Conservation (phyloP, 30 jellyfish, hydroid and myxozoan genomes). For the Catostylus mosaicus region DNA sequence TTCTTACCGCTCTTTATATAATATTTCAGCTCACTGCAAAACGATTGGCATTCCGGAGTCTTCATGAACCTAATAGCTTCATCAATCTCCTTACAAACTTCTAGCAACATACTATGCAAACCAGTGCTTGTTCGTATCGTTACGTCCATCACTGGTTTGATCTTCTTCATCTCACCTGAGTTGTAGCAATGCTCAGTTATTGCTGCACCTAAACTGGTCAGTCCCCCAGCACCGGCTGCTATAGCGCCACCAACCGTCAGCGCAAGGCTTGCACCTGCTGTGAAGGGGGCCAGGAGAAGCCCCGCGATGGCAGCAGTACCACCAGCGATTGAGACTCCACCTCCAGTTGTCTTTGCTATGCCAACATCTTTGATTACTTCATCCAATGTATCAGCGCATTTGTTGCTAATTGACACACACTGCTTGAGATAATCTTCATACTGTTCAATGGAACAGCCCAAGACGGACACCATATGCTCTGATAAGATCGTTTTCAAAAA, state of each 20-base stretch:
- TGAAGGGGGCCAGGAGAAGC: constrained; percentile 21
- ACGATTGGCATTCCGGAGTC: constrained; percentile 2
- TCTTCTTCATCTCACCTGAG: constrained; percentile 9
- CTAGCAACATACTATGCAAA: constrained; percentile 1
- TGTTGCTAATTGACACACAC: constrained; percentile 3
- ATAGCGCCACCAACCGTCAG: constrained; percentile 49
- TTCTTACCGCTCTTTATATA: background rate
- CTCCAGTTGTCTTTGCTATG: constrained; percentile 26
- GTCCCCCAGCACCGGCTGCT: constrained; percentile 53
- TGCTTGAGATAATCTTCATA: background rate
- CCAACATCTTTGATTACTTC: constrained; percentile 20
- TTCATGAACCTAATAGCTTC: constrained; percentile 6
- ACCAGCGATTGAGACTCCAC: constrained; percentile 30
- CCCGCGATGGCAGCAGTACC: constrained; percentile 12
- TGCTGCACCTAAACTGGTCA: constrained; percentile 32
- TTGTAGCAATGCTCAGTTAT: constrained; percentile 28
- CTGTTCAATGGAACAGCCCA: constrained; percentile 16
- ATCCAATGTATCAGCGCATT: constrained; percentile 21
- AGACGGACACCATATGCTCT: constrained; percentile 12
- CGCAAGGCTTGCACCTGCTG: constrained; percentile 33
- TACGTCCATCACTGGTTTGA: constrained; percentile 10
- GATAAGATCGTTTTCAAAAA: constrained; percentile 12
- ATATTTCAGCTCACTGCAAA: background rate
- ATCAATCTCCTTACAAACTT: constrained; percentile 2
- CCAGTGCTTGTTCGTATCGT: constrained; percentile 10